phyloP scores from a whole-genome alignment of 2,113 vertebrate species.

The Sander lucioperca region DNA sequence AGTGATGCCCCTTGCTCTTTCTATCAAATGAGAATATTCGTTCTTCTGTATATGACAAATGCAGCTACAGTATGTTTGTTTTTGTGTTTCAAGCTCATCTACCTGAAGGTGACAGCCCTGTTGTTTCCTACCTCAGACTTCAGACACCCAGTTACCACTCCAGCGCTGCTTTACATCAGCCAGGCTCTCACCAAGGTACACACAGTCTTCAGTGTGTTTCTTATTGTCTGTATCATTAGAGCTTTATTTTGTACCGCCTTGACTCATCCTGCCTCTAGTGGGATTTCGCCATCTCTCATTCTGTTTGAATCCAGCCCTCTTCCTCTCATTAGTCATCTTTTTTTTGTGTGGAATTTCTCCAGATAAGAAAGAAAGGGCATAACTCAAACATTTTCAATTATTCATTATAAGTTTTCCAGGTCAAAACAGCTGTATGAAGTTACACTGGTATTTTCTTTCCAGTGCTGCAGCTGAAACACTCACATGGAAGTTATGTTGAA shows the following conservation, averaged over 20 bases:
- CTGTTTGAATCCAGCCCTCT: constrained; percentile 5
- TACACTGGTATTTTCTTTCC: background rate
- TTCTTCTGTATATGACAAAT: background rate
- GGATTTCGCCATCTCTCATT: constrained; percentile 4
- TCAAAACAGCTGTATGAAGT: background rate
- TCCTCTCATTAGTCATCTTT: background rate
- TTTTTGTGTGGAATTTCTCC: background rate
- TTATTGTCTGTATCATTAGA: background rate
- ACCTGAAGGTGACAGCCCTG: constrained; percentile 90
- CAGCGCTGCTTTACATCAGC: constrained; percentile 91
- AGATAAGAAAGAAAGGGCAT: background rate
- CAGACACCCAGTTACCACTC: constrained; percentile 93
- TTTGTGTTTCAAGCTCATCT: constrained; percentile 85
- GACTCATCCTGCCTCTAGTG: background rate
- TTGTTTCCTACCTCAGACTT: constrained; percentile 97
- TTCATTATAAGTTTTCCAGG: background rate
- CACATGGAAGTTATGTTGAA: background rate
- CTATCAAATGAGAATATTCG: too few species aligned
- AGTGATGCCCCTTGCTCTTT: background rate
- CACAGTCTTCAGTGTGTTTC: background rate
- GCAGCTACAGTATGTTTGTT: background rate
- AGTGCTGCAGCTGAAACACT: background rate
- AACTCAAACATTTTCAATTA: background rate
- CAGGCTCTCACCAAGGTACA: constrained; percentile 93
- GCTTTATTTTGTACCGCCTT: background rate